Percentiles rank a stretch among this genome's conserved stretches.
Evolutionary conservation across 2,888 invertebrate genomes (phyloP).

Genomic region (Troides helena): DNA sequence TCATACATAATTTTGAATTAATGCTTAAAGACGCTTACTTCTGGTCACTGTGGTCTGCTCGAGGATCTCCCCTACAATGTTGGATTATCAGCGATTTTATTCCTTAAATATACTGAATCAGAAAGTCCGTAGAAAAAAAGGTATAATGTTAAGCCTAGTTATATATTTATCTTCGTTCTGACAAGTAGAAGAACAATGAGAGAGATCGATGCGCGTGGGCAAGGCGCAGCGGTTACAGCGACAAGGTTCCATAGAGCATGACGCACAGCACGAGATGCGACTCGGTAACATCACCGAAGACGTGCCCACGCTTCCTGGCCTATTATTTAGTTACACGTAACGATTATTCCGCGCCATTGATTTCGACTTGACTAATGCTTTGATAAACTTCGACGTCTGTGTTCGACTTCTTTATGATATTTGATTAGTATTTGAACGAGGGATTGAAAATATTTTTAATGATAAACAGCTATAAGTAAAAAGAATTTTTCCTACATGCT

Average conservation of each 20-base stretch:
- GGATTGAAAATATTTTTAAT: background rate
- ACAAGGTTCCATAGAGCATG: conserved; percentile 47
- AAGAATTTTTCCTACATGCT: background rate
- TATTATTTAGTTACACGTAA: conserved; percentile 55
- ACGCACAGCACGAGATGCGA: conserved; percentile 43
- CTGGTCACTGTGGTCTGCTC: too few relatives aligned
- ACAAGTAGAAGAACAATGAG: conserved; percentile 56
- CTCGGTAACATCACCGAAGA: conserved; percentile 35
- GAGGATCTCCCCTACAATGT: too few relatives aligned
- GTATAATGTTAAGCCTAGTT: conserved; percentile 15
- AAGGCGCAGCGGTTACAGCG: conserved; percentile 38
- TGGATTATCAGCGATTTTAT: background rate
- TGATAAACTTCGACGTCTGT: conserved; percentile 24
- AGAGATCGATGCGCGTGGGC: conserved; percentile 65
- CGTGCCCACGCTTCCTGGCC: conserved; percentile 65
- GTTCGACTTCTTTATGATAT: conserved; percentile 17
- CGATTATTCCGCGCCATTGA: conserved; percentile 63
- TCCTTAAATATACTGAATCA: background rate
- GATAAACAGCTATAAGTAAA: background rate
- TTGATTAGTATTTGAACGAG: background rate
- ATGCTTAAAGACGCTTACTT: too few relatives aligned
- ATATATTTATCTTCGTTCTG: conserved; percentile 33
- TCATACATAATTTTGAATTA: too few relatives aligned
- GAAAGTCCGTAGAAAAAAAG: background rate
- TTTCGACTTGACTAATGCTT: conserved; percentile 37